phyloP scores from a whole-genome alignment of 2,797 vertebrate species.

The Microcaecilia unicolor region DNA sequence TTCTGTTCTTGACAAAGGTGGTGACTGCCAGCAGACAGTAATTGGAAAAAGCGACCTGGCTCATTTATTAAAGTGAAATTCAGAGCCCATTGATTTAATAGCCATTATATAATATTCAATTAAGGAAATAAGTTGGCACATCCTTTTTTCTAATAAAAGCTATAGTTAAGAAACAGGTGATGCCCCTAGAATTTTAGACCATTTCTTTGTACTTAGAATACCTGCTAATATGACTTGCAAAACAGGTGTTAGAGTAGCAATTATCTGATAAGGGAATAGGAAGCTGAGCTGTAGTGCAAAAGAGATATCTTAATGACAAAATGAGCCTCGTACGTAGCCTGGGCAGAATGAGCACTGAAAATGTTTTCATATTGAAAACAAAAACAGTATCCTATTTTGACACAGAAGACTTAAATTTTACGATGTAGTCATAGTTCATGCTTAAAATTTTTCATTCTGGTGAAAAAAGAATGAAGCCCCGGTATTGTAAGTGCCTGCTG shows the following conservation, averaged over 20 bases:
- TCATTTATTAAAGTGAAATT: conserved; percentile 66
- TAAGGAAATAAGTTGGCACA: conserved; percentile 51
- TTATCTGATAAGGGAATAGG: conserved; percentile 12
- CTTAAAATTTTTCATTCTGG: too few relatives aligned
- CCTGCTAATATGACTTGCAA: conserved; percentile 21
- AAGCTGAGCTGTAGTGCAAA: conserved; percentile 15
- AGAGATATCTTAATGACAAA: conserved; percentile 14
- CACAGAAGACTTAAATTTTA: too few relatives aligned
- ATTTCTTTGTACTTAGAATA: conserved; percentile 18
- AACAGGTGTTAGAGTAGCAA: conserved; percentile 18
- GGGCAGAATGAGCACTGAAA: too few relatives aligned
- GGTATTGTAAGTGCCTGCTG: too few relatives aligned
- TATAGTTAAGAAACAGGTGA: conserved; percentile 44
- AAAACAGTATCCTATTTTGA: too few relatives aligned
- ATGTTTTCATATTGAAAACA: too few relatives aligned
- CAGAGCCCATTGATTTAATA: conserved; percentile 63
- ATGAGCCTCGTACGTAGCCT: conserved; percentile 10
- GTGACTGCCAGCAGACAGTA: conserved; percentile 57
- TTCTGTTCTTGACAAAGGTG: conserved; percentile 52
- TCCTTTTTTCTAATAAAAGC: conserved; percentile 52
- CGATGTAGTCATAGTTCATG: too few relatives aligned
- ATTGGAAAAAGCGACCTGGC: conserved; percentile 60
- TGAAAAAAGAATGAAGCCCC: too few relatives aligned
- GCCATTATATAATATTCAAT: conserved; percentile 66
- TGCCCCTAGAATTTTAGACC: conserved; percentile 27